phyloP scores from a whole-genome alignment of 2,888 invertebrate species.

The Leucania comma region DNA sequence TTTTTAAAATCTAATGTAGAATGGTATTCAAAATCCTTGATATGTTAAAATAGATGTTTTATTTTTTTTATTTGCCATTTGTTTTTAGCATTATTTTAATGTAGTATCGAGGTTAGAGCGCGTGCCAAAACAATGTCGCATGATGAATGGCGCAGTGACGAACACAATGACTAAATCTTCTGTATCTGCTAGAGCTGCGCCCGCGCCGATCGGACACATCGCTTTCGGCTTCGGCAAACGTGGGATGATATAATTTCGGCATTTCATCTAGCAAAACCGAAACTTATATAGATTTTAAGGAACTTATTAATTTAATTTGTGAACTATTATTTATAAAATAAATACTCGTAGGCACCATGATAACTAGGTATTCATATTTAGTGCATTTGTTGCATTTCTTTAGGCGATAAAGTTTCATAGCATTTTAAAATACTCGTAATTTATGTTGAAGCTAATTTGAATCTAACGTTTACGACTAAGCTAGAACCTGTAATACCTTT shows the following conservation, averaged over 20 bases:
- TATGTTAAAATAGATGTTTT: slow-evolving; percentile 67
- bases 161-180: slow-evolving; percentile 56
- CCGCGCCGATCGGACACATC: not conserved
- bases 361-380: not conserved
- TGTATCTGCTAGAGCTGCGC: slow-evolving; percentile 40
- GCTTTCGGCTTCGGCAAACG: slow-evolving; percentile 7
- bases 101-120: slow-evolving; percentile 74
- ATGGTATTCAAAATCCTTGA: slow-evolving; percentile 59
- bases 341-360: not conserved
- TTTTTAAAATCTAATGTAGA: slow-evolving; percentile 53
- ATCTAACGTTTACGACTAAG: not conserved
- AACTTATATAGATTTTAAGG: not conserved
- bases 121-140: slow-evolving; percentile 79
- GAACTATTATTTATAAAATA: too few species aligned
- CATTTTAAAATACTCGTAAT: too few species aligned
- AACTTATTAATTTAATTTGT: not conserved
- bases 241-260: not conserved
- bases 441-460: not conserved
- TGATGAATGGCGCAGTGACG: slow-evolving; percentile 67
- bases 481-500: not conserved
- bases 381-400: not conserved
- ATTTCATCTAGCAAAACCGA: not conserved
- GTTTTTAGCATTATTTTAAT: slow-evolving; percentile 76
- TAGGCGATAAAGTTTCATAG: too few species aligned
- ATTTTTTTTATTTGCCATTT: slow-evolving; percentile 70